Evolutionary conservation across 2,113 vertebrate species (phyloP).

Genomic region (Bothrops jararaca): DNA sequence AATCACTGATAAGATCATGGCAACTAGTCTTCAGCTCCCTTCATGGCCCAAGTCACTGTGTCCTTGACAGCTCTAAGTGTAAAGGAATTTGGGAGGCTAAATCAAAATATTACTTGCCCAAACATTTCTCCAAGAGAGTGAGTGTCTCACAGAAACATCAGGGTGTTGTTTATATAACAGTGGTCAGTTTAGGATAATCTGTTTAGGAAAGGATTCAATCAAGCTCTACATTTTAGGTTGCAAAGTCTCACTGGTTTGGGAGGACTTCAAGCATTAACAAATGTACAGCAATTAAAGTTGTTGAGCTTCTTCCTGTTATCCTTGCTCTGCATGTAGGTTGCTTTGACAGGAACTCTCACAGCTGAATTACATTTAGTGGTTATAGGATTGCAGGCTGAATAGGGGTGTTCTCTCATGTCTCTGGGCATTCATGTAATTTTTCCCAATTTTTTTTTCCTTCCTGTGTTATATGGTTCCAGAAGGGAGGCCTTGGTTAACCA

Average conservation of each 20-base stretch:
- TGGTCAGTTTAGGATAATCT: not conserved
- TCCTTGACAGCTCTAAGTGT: not conserved
- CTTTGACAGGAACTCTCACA: not conserved
- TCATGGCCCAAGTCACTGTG: not conserved
- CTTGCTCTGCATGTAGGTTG: not conserved
- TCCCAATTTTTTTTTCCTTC: not conserved
- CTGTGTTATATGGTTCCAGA: not conserved
- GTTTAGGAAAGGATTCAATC: not conserved
- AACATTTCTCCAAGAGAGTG: not conserved
- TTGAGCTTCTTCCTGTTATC: not conserved
- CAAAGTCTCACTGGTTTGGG: not conserved
- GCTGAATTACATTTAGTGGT: not conserved
- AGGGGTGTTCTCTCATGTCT: conserved; percentile 2
- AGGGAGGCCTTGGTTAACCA: not conserved
- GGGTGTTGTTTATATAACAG: not conserved
- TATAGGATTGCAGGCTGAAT: not conserved
- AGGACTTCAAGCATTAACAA: not conserved
- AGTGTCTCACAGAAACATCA: not conserved
- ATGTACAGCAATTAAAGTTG: not conserved
- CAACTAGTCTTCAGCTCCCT: not conserved
- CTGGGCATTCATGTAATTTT: not conserved
- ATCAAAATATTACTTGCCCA: not conserved
- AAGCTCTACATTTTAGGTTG: not conserved
- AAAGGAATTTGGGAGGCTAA: not conserved
- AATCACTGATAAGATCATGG: not conserved